Base-by-base conservation (phyloP, 2,797 vertebrate genomes). In the Peromyscus attwateri region DNA sequence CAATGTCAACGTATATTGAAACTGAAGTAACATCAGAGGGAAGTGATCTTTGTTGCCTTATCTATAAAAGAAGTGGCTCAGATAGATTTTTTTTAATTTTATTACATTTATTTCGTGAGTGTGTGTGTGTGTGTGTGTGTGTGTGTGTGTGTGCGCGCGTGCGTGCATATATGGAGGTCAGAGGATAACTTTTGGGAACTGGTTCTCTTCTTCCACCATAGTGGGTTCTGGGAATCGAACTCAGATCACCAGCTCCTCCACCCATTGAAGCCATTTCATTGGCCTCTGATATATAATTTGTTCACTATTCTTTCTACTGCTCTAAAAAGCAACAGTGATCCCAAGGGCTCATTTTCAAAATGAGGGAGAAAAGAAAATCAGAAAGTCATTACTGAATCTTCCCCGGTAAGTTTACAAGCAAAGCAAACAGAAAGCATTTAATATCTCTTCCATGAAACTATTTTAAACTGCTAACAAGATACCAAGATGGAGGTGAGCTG, bases 361-460 rank as follows among this genome's bases (percentile, higher is more conserved):
- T 62, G 31, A 83, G 79, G n/a, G 49, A 55, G 79, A 49, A 89
- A 91, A 92, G n/a, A 89, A 94, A 88, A 85, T 77, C 13, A 88
- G 23, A 31, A 83, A 11, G 3, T 75, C 73, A 77, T 94, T 68
- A 68, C 25, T 80, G 76, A 77, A 64, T 83, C 49, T 89, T 17
- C 12, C 23, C 23, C 31, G 29, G 8, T 68, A 70, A 77, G 52
- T 31, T 95, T 75, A 73, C n/a, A 62, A 49, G 46, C 34, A 93
- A 91, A 94, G n/a, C 80, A 66, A 73, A 23, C 14, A 89, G 81
- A 11, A 49, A 70, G 49, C 17, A 62, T 79, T 66, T 60, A 76
- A 57, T 17, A 14, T 17, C 57, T 73, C 43, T 62, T 80, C 87
- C 23, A 87, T 25, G 43, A 89, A 52, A 71, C 1, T 40, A 57